Evolutionary conservation across 2,888 invertebrate species (phyloP).

Genomic region (Athrips mouffetella): DNA sequence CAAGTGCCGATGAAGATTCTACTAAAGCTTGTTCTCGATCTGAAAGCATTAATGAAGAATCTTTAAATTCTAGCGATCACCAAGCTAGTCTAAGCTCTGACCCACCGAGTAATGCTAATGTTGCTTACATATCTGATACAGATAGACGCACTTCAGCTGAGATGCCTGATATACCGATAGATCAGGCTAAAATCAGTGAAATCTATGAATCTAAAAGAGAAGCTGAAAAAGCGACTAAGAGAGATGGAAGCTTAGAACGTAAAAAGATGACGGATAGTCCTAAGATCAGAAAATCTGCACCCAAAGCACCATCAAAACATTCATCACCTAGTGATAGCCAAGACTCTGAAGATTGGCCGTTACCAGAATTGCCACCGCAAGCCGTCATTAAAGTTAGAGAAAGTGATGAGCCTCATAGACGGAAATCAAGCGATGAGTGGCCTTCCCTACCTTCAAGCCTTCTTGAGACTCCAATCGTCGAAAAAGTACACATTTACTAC

Average conservation of each 20-base stretch:
- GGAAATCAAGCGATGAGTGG: constrained; percentile 84
- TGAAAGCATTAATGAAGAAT: constrained; percentile 90
- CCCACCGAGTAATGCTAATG: constrained; percentile 85
- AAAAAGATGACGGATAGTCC: constrained; percentile 48
- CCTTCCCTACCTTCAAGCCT: constrained; percentile 87
- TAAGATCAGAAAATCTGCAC: constrained; percentile 44
- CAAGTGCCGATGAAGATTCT: constrained; percentile 90
- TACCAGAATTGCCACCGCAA: constrained; percentile 84
- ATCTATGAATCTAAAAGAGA: constrained; percentile 77
- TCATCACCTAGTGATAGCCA: constrained; percentile 81
- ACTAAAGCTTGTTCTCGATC: constrained; percentile 91
- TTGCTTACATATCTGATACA: constrained; percentile 87
- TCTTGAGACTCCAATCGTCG: constrained; percentile 84
- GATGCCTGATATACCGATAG: constrained; percentile 90
- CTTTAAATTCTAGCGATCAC: constrained; percentile 89
- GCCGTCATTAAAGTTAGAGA: constrained; percentile 46
- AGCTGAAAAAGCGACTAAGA: constrained; percentile 51
- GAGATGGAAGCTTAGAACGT: constrained; percentile 40
- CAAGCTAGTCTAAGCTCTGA: constrained; percentile 92
- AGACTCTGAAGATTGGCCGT: constrained; percentile 87
- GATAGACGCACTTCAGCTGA: constrained; percentile 90
- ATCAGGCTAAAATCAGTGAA: constrained; percentile 80
- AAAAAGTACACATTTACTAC: constrained; percentile 88
- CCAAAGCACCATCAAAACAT: constrained; percentile 58
- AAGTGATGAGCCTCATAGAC: constrained; percentile 47